phyloP scores from a whole-genome alignment of 2,888 invertebrate species.

The Molorchus minor region DNA sequence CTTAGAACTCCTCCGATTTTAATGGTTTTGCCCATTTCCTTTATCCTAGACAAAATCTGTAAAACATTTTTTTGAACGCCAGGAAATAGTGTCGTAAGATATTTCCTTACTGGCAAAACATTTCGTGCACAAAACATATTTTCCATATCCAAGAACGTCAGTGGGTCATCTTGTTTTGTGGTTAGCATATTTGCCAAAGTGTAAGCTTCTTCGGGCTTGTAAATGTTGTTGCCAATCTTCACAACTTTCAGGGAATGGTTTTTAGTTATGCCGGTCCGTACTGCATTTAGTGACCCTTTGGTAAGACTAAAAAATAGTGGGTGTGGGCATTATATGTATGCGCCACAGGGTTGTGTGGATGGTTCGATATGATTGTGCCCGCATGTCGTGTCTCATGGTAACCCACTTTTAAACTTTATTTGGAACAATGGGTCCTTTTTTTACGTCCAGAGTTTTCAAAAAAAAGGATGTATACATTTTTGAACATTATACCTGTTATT shows the following conservation, averaged over 20 bases:
- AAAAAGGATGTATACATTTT: too few species aligned
- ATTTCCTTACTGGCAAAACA: constrained; percentile 55
- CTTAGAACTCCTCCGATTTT: constrained; percentile 63
- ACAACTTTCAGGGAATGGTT: constrained; percentile 62
- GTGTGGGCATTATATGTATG: not conserved
- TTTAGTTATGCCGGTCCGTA: constrained; percentile 61
- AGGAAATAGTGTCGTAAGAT: not conserved
- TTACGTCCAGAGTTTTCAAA: too few species aligned
- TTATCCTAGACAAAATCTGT: constrained; percentile 46
- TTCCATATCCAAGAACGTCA: constrained; percentile 64
- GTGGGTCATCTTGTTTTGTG: constrained; percentile 50
- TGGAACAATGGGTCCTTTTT: too few species aligned
- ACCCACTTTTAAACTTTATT: too few species aligned
- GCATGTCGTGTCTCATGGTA: too few species aligned
- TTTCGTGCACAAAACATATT: constrained; percentile 63
- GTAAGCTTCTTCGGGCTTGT: constrained; percentile 63
- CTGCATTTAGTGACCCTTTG: constrained; percentile 46
- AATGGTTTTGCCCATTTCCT: constrained; percentile 52
- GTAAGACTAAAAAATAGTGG: constrained; percentile 7
- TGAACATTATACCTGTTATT: constrained; percentile 54
- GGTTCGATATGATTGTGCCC: too few species aligned
- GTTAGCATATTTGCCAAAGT: constrained; percentile 59
- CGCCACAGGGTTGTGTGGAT: too few species aligned
- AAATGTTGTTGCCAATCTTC: constrained; percentile 65
- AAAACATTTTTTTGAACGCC: constrained; percentile 7